phyloP scores from a whole-genome alignment of 2,888 invertebrate genomes.

The Dorcus parallelipipedus region DNA sequence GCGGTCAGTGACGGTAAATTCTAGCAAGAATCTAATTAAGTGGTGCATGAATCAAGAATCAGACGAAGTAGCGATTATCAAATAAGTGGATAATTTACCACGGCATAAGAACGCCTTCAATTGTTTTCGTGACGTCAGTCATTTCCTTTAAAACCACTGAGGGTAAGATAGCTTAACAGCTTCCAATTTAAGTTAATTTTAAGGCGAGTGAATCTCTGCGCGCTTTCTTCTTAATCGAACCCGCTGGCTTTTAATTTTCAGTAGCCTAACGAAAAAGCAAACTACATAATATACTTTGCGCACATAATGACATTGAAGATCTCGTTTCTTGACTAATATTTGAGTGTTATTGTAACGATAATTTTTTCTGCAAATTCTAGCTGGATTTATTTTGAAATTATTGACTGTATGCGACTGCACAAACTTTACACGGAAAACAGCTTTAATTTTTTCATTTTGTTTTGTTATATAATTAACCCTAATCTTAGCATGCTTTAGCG shows the following conservation, averaged over 20 bases:
- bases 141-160: conserved; percentile 26
- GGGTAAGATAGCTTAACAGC: conserved; percentile 1
- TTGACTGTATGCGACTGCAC: no score
- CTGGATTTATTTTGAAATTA: no score
- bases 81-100: conserved; percentile 29
- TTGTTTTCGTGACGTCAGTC: conserved; percentile 30
- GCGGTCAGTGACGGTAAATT: conserved; percentile 4
- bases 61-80: conserved; percentile 22
- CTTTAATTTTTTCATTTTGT: no score
- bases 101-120: conserved; percentile 26
- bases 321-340: background rate
- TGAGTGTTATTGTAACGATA: background rate
- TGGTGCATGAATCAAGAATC: conserved; percentile 21
- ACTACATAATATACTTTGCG: background rate
- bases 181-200: background rate
- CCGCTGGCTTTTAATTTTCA: no score
- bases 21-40: conserved; percentile 10
- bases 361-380: background rate
- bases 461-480: background rate
- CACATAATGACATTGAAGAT: background rate
- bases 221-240: no score
- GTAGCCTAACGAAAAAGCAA: background rate
- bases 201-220: background rate
- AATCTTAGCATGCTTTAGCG: background rate
- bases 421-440: no score